Evolutionary conservation across 1,140 invertebrate genomes (phyloP), one percentile per base, ranked within the genome.

Genomic region (Cherax destructor): DNA sequence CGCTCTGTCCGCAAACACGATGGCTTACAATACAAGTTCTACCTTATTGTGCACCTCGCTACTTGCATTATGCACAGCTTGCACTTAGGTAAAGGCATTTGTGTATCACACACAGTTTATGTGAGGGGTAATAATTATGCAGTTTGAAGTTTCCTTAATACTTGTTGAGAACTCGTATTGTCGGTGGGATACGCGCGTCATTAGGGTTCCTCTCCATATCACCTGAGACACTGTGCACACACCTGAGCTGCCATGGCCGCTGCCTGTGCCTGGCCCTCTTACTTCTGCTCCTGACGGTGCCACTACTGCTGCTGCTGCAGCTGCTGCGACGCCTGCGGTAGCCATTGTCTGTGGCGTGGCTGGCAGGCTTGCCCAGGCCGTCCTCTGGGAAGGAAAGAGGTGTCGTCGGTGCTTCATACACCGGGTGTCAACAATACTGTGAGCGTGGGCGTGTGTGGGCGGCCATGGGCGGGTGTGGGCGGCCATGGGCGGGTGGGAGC

Each of bases 21-120:
- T 24, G 61, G 47, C 47, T 87, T 47, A 78, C 72, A 87, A 87
- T 77, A 87, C 85, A 79, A 87, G 85, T 87, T 87, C 83, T 74
- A 72, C 83, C 83, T 50, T 85, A 59, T 78, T 87, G 76, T 87
- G 85, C 85, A 78, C 61, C 49, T 85, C 50, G 83, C 83, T 85
- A 85, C 49, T 84, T 24, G 72, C 89, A 91, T 91, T 91, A 91
- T 91, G 91, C 91, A 87, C 91, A 47, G 79, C 86, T 87, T 92
- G 78, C 91, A 87, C 85, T 86, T 61, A 59, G 65, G 76, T 86
- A 87, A 92, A 92, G 91, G 91, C 91, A 92, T 83, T 92, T 79
- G 91, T 87, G 91, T 86, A 87, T 92, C 91, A 87, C 91, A 92
- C 91, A 85, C 84, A 85, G 78, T 85, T 92, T 61, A 78, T 92